Evolutionary conservation across 2,888 invertebrate species (phyloP).

Genomic region (Timandra comae): DNA sequence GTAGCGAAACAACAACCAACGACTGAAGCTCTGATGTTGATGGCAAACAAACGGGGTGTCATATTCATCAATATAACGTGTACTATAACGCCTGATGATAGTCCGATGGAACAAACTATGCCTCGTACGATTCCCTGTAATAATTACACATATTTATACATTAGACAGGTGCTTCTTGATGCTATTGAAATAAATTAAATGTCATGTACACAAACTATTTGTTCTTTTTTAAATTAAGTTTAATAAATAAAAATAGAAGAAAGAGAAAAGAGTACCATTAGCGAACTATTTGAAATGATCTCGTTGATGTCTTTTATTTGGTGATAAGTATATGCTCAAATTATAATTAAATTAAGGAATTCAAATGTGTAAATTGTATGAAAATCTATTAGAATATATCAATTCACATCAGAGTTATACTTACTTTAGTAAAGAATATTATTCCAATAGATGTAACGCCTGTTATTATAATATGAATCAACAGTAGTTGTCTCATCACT

Average conservation of each 20-base stretch:
- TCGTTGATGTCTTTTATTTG: conserved; percentile 2
- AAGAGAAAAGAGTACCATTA: no score
- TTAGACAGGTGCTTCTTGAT: no score
- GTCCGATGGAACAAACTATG: conserved; percentile 37
- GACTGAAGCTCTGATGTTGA: conserved; percentile 49
- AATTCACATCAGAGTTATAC: no score
- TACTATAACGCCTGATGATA: conserved; percentile 44
- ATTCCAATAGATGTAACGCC: conserved; percentile 36
- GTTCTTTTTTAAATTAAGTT: no score
- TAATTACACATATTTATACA: no score
- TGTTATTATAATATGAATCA: conserved; percentile 40
- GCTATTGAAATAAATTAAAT: no score
- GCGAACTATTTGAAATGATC: not conserved
- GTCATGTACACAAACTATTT: no score
- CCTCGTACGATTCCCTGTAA: conserved; percentile 39
- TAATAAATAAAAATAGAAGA: no score
- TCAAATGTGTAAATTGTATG: no score
- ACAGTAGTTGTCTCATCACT: conserved; percentile 37
- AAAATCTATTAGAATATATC: no score
- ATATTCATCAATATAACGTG: conserved; percentile 48
- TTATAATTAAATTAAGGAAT: no score
- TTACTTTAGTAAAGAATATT: conserved; percentile 30
- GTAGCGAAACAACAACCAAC: conserved; percentile 53
- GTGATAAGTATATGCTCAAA: not conserved
- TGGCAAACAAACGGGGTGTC: conserved; percentile 54